These are phyloP conservation scores for Caenorhabditis brenneri DNA, from an alignment of 1,140 invertebrate genomes.

Conservation along the genomic window DNA sequence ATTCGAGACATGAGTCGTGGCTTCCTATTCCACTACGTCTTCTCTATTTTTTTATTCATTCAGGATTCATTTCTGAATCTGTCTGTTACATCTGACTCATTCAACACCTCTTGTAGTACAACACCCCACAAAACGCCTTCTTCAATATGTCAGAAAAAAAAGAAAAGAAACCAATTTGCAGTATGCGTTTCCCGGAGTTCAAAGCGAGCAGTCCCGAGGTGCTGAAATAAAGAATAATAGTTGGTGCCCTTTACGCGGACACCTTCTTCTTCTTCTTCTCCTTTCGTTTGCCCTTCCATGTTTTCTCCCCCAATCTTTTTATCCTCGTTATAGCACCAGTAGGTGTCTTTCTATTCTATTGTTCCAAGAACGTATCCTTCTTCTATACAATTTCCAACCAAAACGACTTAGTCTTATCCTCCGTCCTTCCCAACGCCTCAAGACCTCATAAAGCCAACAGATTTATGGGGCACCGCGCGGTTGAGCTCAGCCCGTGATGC, in stretches of 20 bases:
- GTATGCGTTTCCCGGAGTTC: constrained; percentile 39
- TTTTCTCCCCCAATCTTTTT: not conserved
- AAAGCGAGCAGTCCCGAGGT: constrained; percentile 17
- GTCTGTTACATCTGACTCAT: not conserved
- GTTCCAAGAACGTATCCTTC: not conserved
- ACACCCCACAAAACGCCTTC: not conserved
- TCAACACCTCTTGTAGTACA: not conserved
- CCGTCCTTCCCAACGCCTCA: not conserved
- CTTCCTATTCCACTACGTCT: not conserved
- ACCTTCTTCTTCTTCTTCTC: not conserved
- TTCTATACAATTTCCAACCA: not conserved
- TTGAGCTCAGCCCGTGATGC: not conserved
- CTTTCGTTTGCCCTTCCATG: not conserved
- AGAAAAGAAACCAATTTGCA: constrained; percentile 34
- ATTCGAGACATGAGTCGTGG: constrained; percentile 1
- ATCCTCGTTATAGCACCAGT: not conserved
- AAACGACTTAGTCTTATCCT: not conserved
- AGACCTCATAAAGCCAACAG: constrained; percentile 28
- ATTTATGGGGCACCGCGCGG: not conserved
- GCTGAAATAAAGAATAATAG: constrained; percentile 39
- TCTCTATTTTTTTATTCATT: not conserved
- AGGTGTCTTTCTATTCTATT: not conserved
- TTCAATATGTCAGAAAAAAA: not conserved
- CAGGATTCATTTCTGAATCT: not conserved
- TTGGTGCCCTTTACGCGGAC: constrained; percentile 30